Evolutionary conservation across 2,797 vertebrate genomes (phyloP), one percentile per base, ranked within the genome.

Genomic region (Squalus acanthias): DNA sequence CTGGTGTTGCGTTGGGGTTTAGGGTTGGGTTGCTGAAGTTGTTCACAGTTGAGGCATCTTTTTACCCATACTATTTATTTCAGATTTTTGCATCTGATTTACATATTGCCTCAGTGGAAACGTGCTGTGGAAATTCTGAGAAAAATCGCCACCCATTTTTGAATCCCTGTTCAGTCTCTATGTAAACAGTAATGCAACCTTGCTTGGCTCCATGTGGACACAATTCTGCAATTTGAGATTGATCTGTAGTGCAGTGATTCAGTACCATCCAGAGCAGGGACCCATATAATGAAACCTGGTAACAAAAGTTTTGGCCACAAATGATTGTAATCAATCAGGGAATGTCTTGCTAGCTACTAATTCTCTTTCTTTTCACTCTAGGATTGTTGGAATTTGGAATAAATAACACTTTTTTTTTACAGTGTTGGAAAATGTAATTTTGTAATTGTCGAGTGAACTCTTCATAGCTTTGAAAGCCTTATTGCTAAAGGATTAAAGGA

Each of bases 281-380:
- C n/a, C 8, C 57, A 88, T 93, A 9, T 65, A 70, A 33, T 91
- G 91, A 93, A 17, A 95, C 50, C 69, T 95, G 69, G 20, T 17
- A 76, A 76, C 26, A 72, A 29, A 10, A 12, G 70, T 15, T 95
- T 57, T 60, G 46, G 57, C 29, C 50, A 33, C 46, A 95, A 72
- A 33, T 95, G 50, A 69, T 69, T 93, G n/a, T 39, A 69, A 24
- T 93, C 39, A 46, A 92, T 69, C 9, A 93, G 65, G n/a, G 39
- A 46, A 93, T 26, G 6, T 46, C 65, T 69, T 93, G n/a, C 50
- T 91, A 15, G 33, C 65, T 95, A 76, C 24, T 95, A n/a, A 95
- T 57, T 95, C 50, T 95, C 69, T 95, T 50, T 95, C 46, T 76
- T 95, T 95, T 93, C 22, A 39, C 46, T 95, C 94, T 76, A 95